These are phyloP conservation scores for Origma solitaria DNA, from an alignment of 2,113 vertebrate genomes.

Conservation along the genomic window DNA sequence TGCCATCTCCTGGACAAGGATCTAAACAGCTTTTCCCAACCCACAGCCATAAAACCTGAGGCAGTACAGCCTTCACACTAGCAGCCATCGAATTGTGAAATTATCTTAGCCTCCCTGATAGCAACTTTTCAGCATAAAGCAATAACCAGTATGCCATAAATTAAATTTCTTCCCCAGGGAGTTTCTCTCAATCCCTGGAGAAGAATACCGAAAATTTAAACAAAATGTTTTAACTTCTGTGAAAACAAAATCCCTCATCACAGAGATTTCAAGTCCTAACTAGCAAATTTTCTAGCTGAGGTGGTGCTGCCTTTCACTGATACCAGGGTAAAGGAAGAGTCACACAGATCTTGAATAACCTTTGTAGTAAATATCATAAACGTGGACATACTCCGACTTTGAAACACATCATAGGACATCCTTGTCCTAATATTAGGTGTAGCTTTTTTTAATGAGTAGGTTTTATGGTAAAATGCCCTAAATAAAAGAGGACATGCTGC, in stretches of 20 bases:
- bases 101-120: not conserved
- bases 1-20: conserved; percentile 70
- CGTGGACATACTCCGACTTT: not conserved
- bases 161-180: not conserved
- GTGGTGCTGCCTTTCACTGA: not conserved
- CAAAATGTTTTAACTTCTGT: not conserved
- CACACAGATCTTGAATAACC: not conserved
- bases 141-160: not conserved
- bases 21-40: not conserved
- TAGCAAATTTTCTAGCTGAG: not conserved
- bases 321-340: not conserved
- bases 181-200: not conserved
- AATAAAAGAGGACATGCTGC: not conserved
- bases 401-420: not conserved
- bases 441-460: not conserved
- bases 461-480: not conserved
- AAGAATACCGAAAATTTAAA: not conserved
- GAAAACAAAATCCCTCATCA: not conserved
- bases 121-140: not conserved
- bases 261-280: not conserved
- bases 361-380: not conserved
- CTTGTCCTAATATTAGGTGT: not conserved
- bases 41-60: rapidly evolving
- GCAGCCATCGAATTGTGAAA: not conserved
- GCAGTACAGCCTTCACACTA: no score